Evolutionary conservation across 2,113 vertebrate species (phyloP).

Genomic region (Corapipo altera): DNA sequence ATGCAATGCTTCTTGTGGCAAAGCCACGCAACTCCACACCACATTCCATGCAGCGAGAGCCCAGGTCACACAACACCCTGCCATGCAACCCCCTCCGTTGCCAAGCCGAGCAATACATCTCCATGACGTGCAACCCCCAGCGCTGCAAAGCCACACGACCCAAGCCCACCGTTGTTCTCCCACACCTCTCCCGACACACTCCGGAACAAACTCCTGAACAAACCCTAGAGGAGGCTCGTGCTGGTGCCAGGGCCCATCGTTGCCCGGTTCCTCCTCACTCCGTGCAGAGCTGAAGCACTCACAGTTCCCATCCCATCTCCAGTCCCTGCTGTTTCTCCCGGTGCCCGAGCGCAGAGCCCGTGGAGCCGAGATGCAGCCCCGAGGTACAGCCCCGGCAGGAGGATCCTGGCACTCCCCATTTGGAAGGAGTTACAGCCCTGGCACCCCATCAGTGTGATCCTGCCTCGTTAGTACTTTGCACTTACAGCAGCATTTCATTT

Average conservation of each 20-base stretch:
- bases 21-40: neutral
- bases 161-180: accelerated
- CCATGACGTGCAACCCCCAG: neutral
- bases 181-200: accelerated
- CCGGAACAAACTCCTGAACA: neutral
- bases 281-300: neutral
- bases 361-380: neutral
- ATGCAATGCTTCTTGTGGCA: no score
- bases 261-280: neutral
- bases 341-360: neutral
- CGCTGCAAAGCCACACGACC: neutral
- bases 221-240: neutral
- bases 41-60: accelerated
- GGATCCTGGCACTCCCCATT: neutral
- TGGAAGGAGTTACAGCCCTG: neutral
- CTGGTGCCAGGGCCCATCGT: neutral
- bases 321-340: accelerated
- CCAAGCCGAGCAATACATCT: neutral
- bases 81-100: neutral
- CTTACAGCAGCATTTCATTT: neutral
- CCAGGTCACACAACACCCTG: accelerated
- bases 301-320: neutral
- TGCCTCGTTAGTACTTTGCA: neutral
- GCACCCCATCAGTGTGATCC: neutral
- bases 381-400: neutral